Evolutionary conservation across 2,797 vertebrate species (phyloP).

Genomic region (Buphagus erythrorhynchus): DNA sequence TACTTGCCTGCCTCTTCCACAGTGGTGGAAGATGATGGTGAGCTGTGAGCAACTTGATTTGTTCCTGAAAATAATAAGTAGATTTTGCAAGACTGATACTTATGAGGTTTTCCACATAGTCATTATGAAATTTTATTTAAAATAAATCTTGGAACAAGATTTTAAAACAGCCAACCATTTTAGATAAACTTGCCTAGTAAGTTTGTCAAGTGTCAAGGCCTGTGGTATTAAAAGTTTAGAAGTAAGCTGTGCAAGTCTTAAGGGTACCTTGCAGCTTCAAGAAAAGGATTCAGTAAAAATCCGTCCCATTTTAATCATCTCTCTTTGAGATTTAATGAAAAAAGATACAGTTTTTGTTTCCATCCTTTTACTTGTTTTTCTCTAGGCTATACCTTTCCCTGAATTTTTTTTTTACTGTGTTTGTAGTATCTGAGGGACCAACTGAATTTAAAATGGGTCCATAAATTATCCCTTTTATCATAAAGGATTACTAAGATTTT

Average conservation of each 20-base stretch:
- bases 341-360: neutral
- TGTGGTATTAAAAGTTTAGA: neutral
- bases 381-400: neutral
- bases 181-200: neutral
- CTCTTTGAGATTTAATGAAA: neutral
- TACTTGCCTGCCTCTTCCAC: neutral
- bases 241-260: neutral
- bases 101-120: neutral
- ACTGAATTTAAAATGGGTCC: slow-evolving; percentile 20
- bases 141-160: neutral
- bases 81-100: neutral
- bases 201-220: neutral
- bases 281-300: neutral
- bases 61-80: neutral
- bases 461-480: neutral
- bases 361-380: neutral
- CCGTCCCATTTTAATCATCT: neutral
- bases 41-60: neutral
- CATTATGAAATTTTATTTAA: neutral
- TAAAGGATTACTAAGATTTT: slow-evolving; percentile 9
- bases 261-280: neutral
- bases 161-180: neutral
- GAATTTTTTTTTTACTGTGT: neutral
- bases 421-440: slow-evolving; percentile 15
- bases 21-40: neutral